Percentiles rank a stretch among this genome's conserved stretches.
Evolutionary conservation across 2,113 vertebrate species (phyloP).

Genomic region (Synodontis membranacea): DNA sequence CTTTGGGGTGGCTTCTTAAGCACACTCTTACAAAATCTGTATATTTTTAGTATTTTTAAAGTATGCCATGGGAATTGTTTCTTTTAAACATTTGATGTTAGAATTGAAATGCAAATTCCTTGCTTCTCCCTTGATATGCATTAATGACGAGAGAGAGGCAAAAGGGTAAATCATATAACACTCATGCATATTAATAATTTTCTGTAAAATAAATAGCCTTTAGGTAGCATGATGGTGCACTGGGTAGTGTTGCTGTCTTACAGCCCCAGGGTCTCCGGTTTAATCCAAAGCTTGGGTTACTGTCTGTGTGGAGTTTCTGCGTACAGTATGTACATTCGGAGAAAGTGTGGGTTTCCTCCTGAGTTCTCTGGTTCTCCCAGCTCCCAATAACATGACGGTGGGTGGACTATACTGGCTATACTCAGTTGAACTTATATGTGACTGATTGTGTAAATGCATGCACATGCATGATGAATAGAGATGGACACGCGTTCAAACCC

Average conservation of each 20-base stretch:
- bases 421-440: neutral
- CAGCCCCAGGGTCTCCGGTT: neutral
- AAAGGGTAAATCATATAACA: neutral
- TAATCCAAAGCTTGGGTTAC: neutral
- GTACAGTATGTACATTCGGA: neutral
- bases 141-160: neutral
- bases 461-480: neutral
- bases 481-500: neutral
- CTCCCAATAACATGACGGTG: neutral
- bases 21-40: neutral
- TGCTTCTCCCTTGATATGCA: neutral
- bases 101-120: neutral
- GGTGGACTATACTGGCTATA: neutral
- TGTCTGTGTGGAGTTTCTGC: neutral
- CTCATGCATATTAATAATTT: neutral
- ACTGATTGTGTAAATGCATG: neutral
- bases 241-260: neutral
- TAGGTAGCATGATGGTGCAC: neutral
- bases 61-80: neutral
- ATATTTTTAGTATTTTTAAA: neutral
- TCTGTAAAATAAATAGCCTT: neutral
- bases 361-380: neutral
- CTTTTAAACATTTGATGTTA: neutral
- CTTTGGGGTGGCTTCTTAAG: conserved; percentile 7
- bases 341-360: neutral